Evolutionary conservation across 2,888 invertebrate genomes (phyloP).

Genomic region (Psylliodes chrysocephalus): DNA sequence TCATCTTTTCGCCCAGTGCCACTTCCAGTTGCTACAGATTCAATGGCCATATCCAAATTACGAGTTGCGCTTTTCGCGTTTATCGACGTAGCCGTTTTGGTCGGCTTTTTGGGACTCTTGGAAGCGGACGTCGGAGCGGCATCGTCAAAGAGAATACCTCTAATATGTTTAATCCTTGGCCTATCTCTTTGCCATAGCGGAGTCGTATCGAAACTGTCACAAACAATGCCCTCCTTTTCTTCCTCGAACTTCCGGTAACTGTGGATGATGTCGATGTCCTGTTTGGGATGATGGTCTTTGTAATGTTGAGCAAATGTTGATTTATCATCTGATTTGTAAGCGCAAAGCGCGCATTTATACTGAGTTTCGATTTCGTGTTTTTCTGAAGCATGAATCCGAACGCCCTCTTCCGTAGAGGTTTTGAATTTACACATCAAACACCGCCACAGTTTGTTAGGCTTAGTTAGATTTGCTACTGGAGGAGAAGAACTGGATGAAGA

Average conservation of each 20-base stretch:
- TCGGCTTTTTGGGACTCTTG: slow-evolving; percentile 48
- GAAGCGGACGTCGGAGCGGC: slow-evolving; percentile 48
- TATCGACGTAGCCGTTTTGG: slow-evolving; percentile 12
- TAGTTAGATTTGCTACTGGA: neutral
- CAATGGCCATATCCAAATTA: slow-evolving; percentile 53
- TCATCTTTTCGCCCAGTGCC: slow-evolving; percentile 28
- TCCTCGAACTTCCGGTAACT: slow-evolving; percentile 68
- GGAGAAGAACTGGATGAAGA: slow-evolving; percentile 8
- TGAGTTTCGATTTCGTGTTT: slow-evolving; percentile 75
- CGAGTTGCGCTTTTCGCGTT: slow-evolving; percentile 11
- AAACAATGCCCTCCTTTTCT: slow-evolving; percentile 49
- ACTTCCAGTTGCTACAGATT: slow-evolving; percentile 54
- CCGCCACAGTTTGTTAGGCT: slow-evolving; percentile 71
- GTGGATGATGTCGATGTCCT: slow-evolving; percentile 63
- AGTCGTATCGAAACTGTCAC: slow-evolving; percentile 67
- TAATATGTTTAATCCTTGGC: slow-evolving; percentile 65
- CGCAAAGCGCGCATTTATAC: slow-evolving; percentile 77
- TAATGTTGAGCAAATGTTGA: slow-evolving; percentile 72
- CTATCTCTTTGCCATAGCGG: slow-evolving; percentile 72
- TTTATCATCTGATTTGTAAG: slow-evolving; percentile 68
- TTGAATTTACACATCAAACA: slow-evolving; percentile 76
- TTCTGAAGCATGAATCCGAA: slow-evolving; percentile 69
- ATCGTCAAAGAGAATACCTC: slow-evolving; percentile 70
- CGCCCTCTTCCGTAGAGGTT: slow-evolving; percentile 70
- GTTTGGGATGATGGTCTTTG: slow-evolving; percentile 68